A percentile compares a stretch with the other conserved stretches of the same genome.
These are phyloP conservation scores for Solea solea DNA, from an alignment of 2,113 vertebrate species.

Conservation along the genomic window DNA sequence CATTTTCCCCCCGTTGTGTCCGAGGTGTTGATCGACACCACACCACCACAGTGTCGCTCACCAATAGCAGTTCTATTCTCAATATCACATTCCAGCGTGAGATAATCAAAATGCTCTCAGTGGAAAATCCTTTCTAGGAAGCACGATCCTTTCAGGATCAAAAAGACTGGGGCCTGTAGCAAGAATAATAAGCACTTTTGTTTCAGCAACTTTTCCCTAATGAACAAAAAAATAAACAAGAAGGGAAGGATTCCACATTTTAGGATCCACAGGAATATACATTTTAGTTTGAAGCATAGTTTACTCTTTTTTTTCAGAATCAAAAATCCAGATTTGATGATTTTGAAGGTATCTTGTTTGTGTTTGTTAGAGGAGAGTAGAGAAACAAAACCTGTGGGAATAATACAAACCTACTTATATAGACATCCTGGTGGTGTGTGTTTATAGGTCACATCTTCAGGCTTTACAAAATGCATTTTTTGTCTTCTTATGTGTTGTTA, in stretches of 20 bases:
- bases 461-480: too few species aligned
- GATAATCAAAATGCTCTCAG: conserved; percentile 42
- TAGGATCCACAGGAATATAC: too few species aligned
- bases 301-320: too few species aligned
- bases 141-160: conserved; percentile 44
- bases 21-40: conserved; percentile 24
- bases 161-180: conserved; percentile 55
- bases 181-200: conserved; percentile 25
- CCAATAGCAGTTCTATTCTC: conserved; percentile 44
- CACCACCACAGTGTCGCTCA: conserved; percentile 22
- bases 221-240: conserved; percentile 28
- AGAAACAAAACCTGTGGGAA: not conserved
- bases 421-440: too few species aligned
- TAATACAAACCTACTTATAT: too few species aligned
- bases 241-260: conserved; percentile 24
- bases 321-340: too few species aligned
- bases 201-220: conserved; percentile 31
- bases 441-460: too few species aligned
- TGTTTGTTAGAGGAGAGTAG: not conserved
- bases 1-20: not conserved
- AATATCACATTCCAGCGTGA: conserved; percentile 12
- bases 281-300: too few species aligned
- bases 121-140: conserved; percentile 64
- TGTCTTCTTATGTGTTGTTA: too few species aligned
- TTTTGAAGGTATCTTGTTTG: too few species aligned